Percentiles rank a stretch among this genome's conserved stretches.
Conservation (phyloP, 1,140 invertebrate species). For the Drosophila chauvacae region DNA sequence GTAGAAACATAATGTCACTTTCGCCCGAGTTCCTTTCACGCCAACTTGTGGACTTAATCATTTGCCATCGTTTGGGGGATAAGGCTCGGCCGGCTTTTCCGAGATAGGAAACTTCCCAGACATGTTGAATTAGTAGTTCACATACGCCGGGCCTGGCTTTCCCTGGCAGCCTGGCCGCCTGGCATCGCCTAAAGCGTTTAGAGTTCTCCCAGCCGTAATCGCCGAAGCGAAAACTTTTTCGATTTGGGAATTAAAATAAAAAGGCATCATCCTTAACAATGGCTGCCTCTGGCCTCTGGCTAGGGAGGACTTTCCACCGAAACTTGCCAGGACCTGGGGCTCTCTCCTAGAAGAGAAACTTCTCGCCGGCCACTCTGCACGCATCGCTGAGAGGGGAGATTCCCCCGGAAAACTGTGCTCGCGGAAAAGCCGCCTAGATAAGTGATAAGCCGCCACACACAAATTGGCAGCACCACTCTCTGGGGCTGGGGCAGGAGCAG, state of each 20-base stretch:
- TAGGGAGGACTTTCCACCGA: conserved; percentile 1
- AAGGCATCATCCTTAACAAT: conserved; percentile 43
- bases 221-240: conserved; percentile 71
- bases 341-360: conserved; percentile 32
- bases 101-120: conserved; percentile 65
- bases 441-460: conserved; percentile 77
- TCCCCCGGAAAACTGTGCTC: neutral
- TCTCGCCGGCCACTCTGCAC: conserved; percentile 54
- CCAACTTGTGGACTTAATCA: conserved; percentile 65
- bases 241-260: conserved; percentile 82
- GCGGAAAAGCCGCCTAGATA: conserved; percentile 56
- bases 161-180: neutral
- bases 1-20: conserved; percentile 29
- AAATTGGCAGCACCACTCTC: conserved; percentile 56
- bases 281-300: conserved; percentile 35
- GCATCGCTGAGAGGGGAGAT: conserved; percentile 43
- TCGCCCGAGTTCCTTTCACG: conserved; percentile 31
- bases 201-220: conserved; percentile 69
- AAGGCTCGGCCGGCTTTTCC: neutral
- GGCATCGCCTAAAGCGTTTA: conserved; percentile 66
- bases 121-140: conserved; percentile 75
- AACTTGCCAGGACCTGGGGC: conserved; percentile 2
- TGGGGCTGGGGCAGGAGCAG: neutral
- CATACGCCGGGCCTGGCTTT: conserved; percentile 47
- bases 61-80: conserved; percentile 70